Percentiles rank a stretch among this genome's conserved stretches.
phyloP scores from a whole-genome alignment of 2,797 vertebrate species.

The Tapirus indicus region DNA sequence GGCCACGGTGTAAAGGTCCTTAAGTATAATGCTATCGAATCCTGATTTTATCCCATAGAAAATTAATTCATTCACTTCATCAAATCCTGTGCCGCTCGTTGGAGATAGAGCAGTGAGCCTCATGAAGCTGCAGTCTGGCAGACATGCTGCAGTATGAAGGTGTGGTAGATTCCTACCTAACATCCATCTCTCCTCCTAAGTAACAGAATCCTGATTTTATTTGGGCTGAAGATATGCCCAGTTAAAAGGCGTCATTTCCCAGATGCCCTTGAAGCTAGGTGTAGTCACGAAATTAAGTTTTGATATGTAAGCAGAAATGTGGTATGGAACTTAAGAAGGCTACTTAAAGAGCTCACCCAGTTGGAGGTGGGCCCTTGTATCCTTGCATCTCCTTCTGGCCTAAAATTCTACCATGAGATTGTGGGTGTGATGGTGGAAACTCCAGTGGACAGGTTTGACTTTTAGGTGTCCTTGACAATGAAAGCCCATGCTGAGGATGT shows the following conservation, averaged over 20 bases:
- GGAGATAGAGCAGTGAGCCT: neutral
- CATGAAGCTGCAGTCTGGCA: neutral
- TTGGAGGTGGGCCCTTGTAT: neutral
- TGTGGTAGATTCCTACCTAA: neutral
- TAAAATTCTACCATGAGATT: neutral
- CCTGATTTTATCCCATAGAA: neutral
- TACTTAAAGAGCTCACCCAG: neutral
- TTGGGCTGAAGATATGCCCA: neutral
- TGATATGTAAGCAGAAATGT: neutral
- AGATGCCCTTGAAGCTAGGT: neutral
- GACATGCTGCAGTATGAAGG: neutral
- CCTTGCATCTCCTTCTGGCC: neutral
- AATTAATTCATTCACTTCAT: neutral
- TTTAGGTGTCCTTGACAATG: neutral
- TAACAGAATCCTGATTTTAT: neutral
- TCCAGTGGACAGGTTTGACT: neutral
- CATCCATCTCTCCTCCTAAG: neutral
- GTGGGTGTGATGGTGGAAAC: neutral
- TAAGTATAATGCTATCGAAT: neutral
- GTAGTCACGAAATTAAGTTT: neutral
- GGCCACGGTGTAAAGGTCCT: neutral
- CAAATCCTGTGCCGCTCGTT: neutral
- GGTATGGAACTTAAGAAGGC: neutral
- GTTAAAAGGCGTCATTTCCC: neutral
- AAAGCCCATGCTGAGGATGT: neutral